Base-by-base conservation (phyloP, 1,140 invertebrate genomes). In the Pseudachorutes palmiensis region DNA sequence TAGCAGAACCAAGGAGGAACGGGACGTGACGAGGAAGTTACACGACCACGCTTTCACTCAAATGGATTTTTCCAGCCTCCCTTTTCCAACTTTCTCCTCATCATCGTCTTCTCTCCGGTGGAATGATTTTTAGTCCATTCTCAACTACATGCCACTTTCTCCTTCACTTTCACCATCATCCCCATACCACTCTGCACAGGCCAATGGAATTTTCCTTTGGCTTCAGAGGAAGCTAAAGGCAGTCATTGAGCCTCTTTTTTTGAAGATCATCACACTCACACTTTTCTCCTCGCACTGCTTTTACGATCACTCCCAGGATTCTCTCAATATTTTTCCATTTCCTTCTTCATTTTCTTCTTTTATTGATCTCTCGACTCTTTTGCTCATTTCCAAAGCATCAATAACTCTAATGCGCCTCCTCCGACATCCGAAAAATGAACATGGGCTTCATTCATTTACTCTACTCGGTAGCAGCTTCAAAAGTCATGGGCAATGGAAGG, bases 11-110 rank as follows among this genome's bases (percentile, higher is more conserved):
- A 67, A 63, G 31, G 60, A 16, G 62, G 59, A 62, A 45, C 32
- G 41, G 68, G 65, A 73, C 72, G 72, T 73, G 72, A 71, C 68
- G 32, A 65, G 70, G 67, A 49, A 70, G 68, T 68, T 73, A 67
- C 64, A 73, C 57, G 62, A 69, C 72, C 70, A 67, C 62, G 62
- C 36, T 69, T 66, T 69, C 33, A 31, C 24, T 55, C 51, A 55
- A 55, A 55, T 55, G 51, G 51, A 58, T 59, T 64, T 64, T 41
- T 48, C 26, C 14, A 9, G 16, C 60, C 32, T 61, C 51, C 31
- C 48, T 31, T 24, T 65, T 31, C 22, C 51, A 41, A 24, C 51
- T 26, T 64, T 62, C 48, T 65, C 64, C 61, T 31, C 32, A n/a
- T n/a, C n/a, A n/a, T n/a, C n/a, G n/a, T n/a, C n/a, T 55, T 48